Base-by-base conservation (phyloP, 2,888 invertebrate genomes). In the Xanthorhoe spadicearia region DNA sequence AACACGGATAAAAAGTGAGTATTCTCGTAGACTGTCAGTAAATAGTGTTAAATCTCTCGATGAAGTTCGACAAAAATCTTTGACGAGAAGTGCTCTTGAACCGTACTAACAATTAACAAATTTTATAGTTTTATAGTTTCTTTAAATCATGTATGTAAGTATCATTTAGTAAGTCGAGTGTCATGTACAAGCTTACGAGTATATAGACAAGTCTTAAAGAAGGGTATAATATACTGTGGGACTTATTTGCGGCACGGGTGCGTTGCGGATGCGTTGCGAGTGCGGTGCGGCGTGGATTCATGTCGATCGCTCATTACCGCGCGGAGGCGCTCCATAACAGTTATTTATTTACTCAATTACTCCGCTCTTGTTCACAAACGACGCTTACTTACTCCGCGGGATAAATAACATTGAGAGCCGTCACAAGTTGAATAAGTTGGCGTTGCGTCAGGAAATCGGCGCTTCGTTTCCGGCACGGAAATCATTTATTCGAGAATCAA, bases 271-370 rank as follows among this genome's bases (percentile, higher is more conserved):
- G 46, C n/a, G 46, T n/a, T 4, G 15, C 15, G 46, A 15, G 10
- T 15, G 48, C 6, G 17, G 48, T 15, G 15, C 15, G 17, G 48
- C 6, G 48, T 2, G 48, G 17, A 13, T 13, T 43, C 48, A 0
- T 7, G 6, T 48, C 15, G 15, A 5, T 23, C 28, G 52, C 58
- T 52, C 58, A 58, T 49, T 50, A 58, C 48, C 13, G 7, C 15
- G n/a, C 64, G 18, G 23, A 35, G 60, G 35, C 35, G 48, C 63
- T 53, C 38, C 13, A 43, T 56, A 43, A 56, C 38, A 55, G 35
- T 64, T 64, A 54, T 64, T 54, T 64, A 64, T 54, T 58, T 46
- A 64, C 17, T 54, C 49, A 58, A 59, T 58, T 59, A 64, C 57
- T 35, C 53, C 48, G 15, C 57, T 35, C 4, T 43, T 54, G 52